phyloP scores from a whole-genome alignment of 2,797 vertebrate genomes.

The Gymnopithys bicolor region DNA sequence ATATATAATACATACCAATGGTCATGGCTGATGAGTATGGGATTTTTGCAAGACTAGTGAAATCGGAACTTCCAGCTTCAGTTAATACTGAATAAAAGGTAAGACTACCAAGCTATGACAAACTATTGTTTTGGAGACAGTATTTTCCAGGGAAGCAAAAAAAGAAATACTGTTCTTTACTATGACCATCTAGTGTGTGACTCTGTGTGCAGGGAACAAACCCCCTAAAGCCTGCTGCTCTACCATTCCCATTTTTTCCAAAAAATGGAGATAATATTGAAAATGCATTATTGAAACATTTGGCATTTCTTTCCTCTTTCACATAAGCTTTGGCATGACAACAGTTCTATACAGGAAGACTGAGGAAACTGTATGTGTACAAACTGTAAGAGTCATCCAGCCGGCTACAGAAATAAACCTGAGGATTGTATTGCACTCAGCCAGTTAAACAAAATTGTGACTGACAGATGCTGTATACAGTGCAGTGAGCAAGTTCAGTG shows the following conservation, averaged over 20 bases:
- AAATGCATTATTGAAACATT: neutral
- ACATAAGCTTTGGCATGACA: neutral
- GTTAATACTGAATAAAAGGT: neutral
- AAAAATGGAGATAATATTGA: neutral
- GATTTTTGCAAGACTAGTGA: neutral
- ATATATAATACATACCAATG: neutral
- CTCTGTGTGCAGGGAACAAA: neutral
- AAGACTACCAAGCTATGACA: neutral
- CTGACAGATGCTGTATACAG: neutral
- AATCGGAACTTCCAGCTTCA: neutral
- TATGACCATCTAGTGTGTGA: too few species aligned
- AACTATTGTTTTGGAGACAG: neutral
- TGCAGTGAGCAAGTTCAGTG: neutral
- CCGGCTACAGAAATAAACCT: neutral
- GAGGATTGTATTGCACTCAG: neutral
- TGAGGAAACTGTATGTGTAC: neutral
- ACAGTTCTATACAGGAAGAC: neutral
- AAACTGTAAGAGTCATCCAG: neutral
- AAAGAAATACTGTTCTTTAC: neutral
- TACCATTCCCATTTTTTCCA: neutral
- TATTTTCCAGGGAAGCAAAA: neutral
- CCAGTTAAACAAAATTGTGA: neutral
- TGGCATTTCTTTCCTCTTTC: neutral
- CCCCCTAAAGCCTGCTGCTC: neutral
- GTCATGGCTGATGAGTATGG: rapidly evolving